A percentile compares a stretch with the other conserved stretches of the same genome.
Evolutionary conservation across 2,888 invertebrate species (phyloP).

Genomic region (Calliphora vomitoria): DNA sequence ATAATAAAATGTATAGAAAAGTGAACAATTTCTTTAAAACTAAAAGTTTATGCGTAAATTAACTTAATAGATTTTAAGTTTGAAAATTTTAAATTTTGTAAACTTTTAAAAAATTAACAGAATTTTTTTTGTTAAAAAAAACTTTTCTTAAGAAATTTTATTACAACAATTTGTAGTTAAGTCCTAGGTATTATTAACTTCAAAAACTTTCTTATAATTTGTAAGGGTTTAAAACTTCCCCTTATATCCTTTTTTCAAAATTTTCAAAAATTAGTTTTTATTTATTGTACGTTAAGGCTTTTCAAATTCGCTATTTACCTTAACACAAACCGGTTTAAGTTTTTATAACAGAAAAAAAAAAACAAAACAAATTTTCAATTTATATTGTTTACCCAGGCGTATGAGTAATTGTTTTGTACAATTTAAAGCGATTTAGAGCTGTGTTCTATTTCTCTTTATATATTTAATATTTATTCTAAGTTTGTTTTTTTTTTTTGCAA

Average conservation of each 20-base stretch:
- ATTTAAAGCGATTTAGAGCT: constrained; percentile 55
- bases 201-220: too few species aligned
- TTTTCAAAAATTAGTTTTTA: too few species aligned
- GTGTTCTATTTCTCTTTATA: constrained; percentile 49
- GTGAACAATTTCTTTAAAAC: too few species aligned
- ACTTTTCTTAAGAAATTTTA: background rate
- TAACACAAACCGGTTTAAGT: background rate
- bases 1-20: constrained; percentile 10
- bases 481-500: constrained; percentile 24
- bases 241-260: too few species aligned
- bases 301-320: background rate
- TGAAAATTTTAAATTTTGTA: background rate
- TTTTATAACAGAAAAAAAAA: background rate
- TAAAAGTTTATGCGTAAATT: too few species aligned
- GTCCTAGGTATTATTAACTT: background rate
- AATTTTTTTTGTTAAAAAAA: too few species aligned
- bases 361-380: constrained; percentile 31
- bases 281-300: background rate
- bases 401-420: constrained; percentile 56
- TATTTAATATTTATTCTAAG: background rate
- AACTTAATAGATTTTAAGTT: too few species aligned
- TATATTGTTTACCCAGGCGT: constrained; percentile 62
- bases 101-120: too few species aligned
- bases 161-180: background rate
- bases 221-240: too few species aligned